Conservation (phyloP, 2,888 invertebrate genomes). For the Sussaba pulchella region DNA sequence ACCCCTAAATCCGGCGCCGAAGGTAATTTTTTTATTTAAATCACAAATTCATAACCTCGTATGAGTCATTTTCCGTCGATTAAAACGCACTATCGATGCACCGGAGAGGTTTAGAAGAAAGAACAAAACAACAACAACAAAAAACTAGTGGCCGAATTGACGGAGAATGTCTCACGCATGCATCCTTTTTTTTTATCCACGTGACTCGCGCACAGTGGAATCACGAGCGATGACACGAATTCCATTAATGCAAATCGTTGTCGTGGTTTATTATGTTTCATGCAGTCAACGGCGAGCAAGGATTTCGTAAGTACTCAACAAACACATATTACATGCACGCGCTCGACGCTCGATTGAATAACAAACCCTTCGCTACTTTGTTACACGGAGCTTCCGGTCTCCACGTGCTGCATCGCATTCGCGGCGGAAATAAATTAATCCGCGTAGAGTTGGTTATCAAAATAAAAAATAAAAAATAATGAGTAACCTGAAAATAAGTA, state of each 20-base stretch:
- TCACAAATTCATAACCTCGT: slow-evolving; percentile 28
- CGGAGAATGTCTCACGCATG: too few relatives aligned
- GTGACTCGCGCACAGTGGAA: not conserved
- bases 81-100: too few relatives aligned
- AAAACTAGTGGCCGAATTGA: too few relatives aligned
- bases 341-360: slow-evolving; percentile 37
- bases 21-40: slow-evolving; percentile 73
- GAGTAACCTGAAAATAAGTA: too few relatives aligned
- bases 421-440: too few relatives aligned
- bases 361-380: slow-evolving; percentile 33
- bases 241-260: slow-evolving; percentile 30
- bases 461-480: slow-evolving; percentile 18
- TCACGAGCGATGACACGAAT: not conserved
- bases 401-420: not conserved
- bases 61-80: too few relatives aligned
- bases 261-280: slow-evolving; percentile 63
- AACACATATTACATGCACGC: slow-evolving; percentile 35
- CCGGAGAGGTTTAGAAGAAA: too few relatives aligned
- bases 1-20: slow-evolving; percentile 76
- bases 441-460: not conserved
- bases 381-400: slow-evolving; percentile 31
- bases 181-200: too few relatives aligned
- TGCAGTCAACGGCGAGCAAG: slow-evolving; percentile 75
- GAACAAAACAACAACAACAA: too few relatives aligned
- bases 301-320: slow-evolving; percentile 76